Base-by-base conservation (phyloP, 2,797 vertebrate species). In the Xiphorhynchus erythropygius region DNA sequence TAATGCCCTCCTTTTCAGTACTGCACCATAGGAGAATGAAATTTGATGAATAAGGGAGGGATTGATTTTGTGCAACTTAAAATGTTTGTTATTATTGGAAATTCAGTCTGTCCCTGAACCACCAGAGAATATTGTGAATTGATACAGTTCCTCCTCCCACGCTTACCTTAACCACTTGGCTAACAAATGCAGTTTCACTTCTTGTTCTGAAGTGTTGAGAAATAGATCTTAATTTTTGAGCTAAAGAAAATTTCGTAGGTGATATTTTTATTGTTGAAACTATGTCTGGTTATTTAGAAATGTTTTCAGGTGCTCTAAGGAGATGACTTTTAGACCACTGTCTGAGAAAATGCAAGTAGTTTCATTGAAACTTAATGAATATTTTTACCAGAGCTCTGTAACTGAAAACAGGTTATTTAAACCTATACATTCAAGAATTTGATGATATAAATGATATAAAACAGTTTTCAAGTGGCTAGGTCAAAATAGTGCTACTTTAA, bases 321-420 rank as follows among this genome's bases (percentile, higher is more conserved):
- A 89, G 32, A n/a, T 89, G 68, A 83, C 53, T 95, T 95, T 86
- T 94, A 55, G 21, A 79, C 6, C 37, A 37, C 62, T 93, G 96
- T 81, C 77, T 93, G 65, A 96, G 73, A 5, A 94, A 84, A 11
- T 76, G 57, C n/a, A 83, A 76, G 84, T 80, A 19, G 71, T 93
- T 79, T 93, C 10, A 30, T 79, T 35, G 78, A 85, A 88, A 47
- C 7, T 44, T 84, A 25, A 52, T 92, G 30, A 95, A 77, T 94
- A 82, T 87, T 96, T 95, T 96, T 71, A 74, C 39, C 52, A 44
- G 82, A 89, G 53, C 64, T 59, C 52, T 85, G 18, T 82, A 75
- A 53, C 47, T 56, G 81, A 41, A 75, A 81, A 88, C 50, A 93
- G 7, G 7, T 53, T 8, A 78, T 93, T 97, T 69, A 95, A 82